Evolutionary conservation across 2,113 vertebrate species (phyloP), one percentile per base, ranked within the genome.

Genomic region (Forbesichthys agassizii): DNA sequence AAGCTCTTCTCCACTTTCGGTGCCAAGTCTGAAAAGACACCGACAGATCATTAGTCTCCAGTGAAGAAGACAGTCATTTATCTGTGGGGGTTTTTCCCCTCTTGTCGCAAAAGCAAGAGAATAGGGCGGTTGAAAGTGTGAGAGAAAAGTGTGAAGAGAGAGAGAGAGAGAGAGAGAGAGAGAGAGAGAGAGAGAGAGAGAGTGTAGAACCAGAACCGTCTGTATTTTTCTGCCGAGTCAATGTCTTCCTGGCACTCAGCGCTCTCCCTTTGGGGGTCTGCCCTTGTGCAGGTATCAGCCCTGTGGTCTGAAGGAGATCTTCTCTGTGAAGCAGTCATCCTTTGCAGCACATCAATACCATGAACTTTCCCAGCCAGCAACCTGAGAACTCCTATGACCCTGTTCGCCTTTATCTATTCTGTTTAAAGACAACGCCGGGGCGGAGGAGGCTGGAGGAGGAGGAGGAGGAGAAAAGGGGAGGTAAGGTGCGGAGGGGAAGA

Each of bases 321-420:
- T 73, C 68, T 75, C 81, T 89, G 79, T 84, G 80, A 85, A 86
- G 84, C 78, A 4, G 71, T 67, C 69, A 74, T 73, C 74, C 83
- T 84, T 76, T 78, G 69, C 83, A 77, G 71, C 81, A 86, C 85
- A 88, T 88, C 87, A 88, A 90, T 88, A 82, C 74, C 0, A 74
- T 88, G 81, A 88, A 90, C 85, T 84, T 85, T 80, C 73, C 85
- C 77, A 81, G 83, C 84, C 51, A 80, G 87, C 76, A 84, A 86
- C 83, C 86, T 80, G 81, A 76, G 78, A 79, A 81, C 84, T 83
- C 69, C 83, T 66, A 52, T 85, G 84, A 90, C 84, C 86, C 33
- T 64, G 73, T 73, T 80, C 83, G 83, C 85, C 87, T 89, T 89
- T 75, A 90, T 88, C 86, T 88, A 73, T 80, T 83, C 84, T 75